phyloP scores from a whole-genome alignment of 2,113 vertebrate species.

The Ammodytes dubius region DNA sequence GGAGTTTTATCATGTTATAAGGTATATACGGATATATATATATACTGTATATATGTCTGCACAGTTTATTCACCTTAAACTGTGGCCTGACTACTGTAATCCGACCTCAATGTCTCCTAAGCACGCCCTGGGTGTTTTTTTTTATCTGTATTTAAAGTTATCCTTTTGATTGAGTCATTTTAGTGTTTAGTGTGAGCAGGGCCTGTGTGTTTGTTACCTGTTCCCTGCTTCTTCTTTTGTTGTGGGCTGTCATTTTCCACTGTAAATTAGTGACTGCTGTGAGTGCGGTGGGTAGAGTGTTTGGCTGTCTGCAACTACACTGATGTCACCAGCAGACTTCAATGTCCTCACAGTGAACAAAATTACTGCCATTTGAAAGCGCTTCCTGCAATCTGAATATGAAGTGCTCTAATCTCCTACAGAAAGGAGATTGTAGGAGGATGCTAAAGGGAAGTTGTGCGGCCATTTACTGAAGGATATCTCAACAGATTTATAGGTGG shows the following conservation, averaged over 20 bases:
- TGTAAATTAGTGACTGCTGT: slow-evolving; percentile 32
- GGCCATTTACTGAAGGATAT: slow-evolving; percentile 38
- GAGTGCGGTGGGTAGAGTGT: slow-evolving; percentile 36
- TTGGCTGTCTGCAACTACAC: slow-evolving; percentile 24
- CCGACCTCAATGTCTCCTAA: slow-evolving; percentile 12
- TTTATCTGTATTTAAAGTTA: slow-evolving; percentile 11
- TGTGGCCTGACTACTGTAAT: slow-evolving; percentile 12
- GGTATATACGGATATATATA: no score
- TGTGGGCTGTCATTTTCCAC: slow-evolving; percentile 52
- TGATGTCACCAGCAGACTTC: slow-evolving; percentile 33
- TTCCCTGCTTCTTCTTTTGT: slow-evolving; percentile 22
- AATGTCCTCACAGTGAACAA: slow-evolving; percentile 26
- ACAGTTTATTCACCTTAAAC: not conserved
- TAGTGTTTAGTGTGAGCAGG: slow-evolving; percentile 10
- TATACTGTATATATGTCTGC: not conserved
- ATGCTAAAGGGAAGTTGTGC: slow-evolving; percentile 29
- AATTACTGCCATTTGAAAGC: slow-evolving; percentile 43
- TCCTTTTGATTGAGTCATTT: slow-evolving; percentile 36
- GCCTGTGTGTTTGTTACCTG: slow-evolving; percentile 37
- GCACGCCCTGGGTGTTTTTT: slow-evolving; percentile 33
- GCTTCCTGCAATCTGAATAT: slow-evolving; percentile 39
- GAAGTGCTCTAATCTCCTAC: slow-evolving; percentile 23
- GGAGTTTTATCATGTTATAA: not conserved
- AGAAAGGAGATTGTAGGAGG: slow-evolving; percentile 23
- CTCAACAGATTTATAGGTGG: slow-evolving; percentile 15